Conservation (phyloP, 2,797 vertebrate species). For the Simalia tracyae region DNA sequence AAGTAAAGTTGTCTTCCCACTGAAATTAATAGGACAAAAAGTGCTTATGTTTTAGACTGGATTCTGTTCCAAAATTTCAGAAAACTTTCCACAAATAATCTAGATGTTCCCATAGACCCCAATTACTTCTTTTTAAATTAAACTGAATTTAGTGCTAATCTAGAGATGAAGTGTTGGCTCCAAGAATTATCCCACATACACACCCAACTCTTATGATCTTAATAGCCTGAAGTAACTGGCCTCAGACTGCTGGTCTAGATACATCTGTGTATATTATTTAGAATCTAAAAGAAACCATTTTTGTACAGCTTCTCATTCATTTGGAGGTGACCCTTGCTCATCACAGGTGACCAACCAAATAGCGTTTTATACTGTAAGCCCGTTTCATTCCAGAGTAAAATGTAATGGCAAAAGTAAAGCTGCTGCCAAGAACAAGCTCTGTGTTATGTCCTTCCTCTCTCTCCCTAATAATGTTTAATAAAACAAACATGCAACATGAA, state of each 20-base stretch:
- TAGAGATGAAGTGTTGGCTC: neutral
- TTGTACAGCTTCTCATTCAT: neutral
- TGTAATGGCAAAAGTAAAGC: neutral
- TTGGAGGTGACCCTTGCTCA: neutral
- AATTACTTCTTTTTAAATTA: neutral
- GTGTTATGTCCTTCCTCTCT: neutral
- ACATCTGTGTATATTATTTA: neutral
- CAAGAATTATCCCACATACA: neutral
- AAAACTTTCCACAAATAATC: neutral
- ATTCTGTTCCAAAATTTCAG: neutral
- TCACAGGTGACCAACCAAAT: neutral
- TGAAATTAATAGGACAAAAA: neutral
- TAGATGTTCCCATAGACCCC: neutral
- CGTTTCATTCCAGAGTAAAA: neutral
- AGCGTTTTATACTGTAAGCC: neutral
- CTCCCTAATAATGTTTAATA: neutral
- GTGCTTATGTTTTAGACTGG: neutral
- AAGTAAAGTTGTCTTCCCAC: neutral
- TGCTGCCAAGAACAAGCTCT: neutral
- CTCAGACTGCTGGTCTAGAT: neutral
- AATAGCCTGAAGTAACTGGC: neutral
- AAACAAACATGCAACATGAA: neutral
- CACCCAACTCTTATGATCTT: neutral
- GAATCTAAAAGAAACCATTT: neutral
- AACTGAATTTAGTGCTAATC: neutral